These are phyloP conservation scores for Galemys pyrenaicus DNA, from an alignment of 2,113 vertebrate species.

Conservation along the genomic window DNA sequence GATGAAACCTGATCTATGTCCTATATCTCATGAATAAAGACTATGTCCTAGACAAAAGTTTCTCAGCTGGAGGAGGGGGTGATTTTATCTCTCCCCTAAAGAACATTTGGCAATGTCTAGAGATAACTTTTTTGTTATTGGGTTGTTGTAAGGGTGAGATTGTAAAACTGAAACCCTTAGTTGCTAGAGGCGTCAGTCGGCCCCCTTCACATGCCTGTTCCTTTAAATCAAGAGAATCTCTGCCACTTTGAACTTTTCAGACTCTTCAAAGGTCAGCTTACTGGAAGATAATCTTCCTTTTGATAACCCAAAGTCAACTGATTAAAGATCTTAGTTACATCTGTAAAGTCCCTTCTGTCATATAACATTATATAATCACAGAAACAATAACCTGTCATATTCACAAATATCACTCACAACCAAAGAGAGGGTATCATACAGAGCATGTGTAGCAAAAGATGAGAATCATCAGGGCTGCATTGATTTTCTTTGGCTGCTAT, in stretches of 20 bases:
- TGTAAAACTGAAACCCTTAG: neutral
- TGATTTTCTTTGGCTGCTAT: neutral
- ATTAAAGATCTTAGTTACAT: neutral
- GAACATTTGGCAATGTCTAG: neutral
- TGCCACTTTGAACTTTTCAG: neutral
- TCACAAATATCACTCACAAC: neutral
- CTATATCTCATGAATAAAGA: neutral
- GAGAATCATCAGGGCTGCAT: neutral
- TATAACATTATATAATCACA: neutral
- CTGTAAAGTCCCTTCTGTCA: neutral
- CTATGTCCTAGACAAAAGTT: neutral
- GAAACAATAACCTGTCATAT: too few relatives aligned
- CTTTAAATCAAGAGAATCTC: neutral
- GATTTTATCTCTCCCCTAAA: neutral
- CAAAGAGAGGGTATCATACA: neutral
- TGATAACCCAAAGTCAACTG: neutral
- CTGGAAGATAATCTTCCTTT: neutral
- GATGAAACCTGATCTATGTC: neutral
- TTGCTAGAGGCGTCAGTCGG: neutral
- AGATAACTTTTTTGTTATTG: neutral
- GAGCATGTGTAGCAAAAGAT: neutral
- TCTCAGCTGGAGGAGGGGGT: neutral
- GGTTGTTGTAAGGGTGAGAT: neutral
- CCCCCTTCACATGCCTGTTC: neutral
- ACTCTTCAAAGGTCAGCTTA: neutral